Base-by-base conservation (phyloP, 1,140 invertebrate species). In the Bradysia coprophila region DNA sequence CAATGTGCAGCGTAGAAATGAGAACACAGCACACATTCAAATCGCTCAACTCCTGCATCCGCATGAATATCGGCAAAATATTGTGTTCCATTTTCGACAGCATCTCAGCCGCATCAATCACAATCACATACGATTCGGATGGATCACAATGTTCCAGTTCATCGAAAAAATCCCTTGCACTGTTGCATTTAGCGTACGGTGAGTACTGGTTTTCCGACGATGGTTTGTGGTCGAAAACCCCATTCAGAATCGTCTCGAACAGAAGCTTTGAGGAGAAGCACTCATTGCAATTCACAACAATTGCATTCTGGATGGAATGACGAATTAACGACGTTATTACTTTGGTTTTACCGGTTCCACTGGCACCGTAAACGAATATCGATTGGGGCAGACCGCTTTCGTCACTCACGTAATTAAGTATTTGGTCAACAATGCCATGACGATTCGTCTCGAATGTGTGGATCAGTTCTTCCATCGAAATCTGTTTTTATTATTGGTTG, bases 241-340 rank as follows among this genome's bases (percentile, higher is more conserved):
- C 67, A 37, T 69, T 69, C 20, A 89, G 45, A 18, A 88, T 75
- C n/a, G 71, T 69, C 58, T 89, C 82, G 51, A 76, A 80, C 32
- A 90, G 62, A 40, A 86, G 73, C 61, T 75, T 78, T 2, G 67
- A 59, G n/a, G 69, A 72, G 51, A 80, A 81, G 52, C 80, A 83
- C 55, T 91, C 86, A 5, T 87, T 68, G 54, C 83, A 83, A 57
- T 89, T 84, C n/a, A n/a, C n/a, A 11, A 90, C 59, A 37, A 73
- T 56, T 19, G 76, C 73, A 49, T 70, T 63, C 53, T 72, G 75
- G 33, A 77, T 28, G 77, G 63, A 46, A 68, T 56, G 16, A 66
- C 49, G 1, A 88, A 52, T 11, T 83, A 53, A 15, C 62, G 61
- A 34, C 63, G n/a, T 61, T 2, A 84, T 53, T 33, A 87, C 65